Evolutionary conservation across 2,888 invertebrate genomes (phyloP).

Genomic region (Elmis aenea): DNA sequence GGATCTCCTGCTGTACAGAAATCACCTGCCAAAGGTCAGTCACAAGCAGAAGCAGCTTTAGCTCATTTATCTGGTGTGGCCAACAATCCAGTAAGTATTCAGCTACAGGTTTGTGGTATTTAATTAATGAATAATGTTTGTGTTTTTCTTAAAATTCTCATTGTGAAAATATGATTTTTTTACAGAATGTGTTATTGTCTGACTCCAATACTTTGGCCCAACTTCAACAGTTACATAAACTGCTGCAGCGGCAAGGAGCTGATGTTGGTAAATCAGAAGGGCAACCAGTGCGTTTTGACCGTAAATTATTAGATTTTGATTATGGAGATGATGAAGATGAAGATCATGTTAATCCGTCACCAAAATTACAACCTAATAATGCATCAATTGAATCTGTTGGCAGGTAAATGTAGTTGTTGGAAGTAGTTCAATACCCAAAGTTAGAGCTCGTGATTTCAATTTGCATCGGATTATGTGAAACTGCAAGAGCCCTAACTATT

Average conservation of each 20-base stretch:
- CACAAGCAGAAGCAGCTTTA: slow-evolving; percentile 35
- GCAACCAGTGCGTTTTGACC: slow-evolving; percentile 66
- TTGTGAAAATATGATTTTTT: slow-evolving; percentile 1
- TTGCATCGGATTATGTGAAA: too few species aligned
- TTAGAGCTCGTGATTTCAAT: slow-evolving; percentile 1
- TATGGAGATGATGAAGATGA: slow-evolving; percentile 91
- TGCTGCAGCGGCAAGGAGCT: slow-evolving; percentile 43
- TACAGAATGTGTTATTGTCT: slow-evolving; percentile 18
- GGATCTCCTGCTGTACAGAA: slow-evolving; percentile 47
- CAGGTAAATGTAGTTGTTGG: too few species aligned
- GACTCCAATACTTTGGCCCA: slow-evolving; percentile 50
- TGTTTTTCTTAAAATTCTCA: background rate
- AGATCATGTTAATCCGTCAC: slow-evolving; percentile 48
- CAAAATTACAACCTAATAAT: slow-evolving; percentile 36
- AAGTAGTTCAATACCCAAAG: background rate
- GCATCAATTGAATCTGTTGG: slow-evolving; percentile 27
- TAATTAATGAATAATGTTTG: background rate
- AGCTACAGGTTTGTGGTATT: background rate
- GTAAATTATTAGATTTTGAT: slow-evolving; percentile 84
- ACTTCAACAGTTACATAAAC: slow-evolving; percentile 59
- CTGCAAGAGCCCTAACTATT: too few species aligned
- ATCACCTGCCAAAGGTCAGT: slow-evolving; percentile 45
- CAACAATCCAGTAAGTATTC: slow-evolving; percentile 40
- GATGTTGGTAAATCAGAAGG: slow-evolving; percentile 40
- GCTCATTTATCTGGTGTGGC: slow-evolving; percentile 34